These are phyloP conservation scores for Adelosebastes latens DNA, from an alignment of 2,797 vertebrate species.

Conservation along the genomic window DNA sequence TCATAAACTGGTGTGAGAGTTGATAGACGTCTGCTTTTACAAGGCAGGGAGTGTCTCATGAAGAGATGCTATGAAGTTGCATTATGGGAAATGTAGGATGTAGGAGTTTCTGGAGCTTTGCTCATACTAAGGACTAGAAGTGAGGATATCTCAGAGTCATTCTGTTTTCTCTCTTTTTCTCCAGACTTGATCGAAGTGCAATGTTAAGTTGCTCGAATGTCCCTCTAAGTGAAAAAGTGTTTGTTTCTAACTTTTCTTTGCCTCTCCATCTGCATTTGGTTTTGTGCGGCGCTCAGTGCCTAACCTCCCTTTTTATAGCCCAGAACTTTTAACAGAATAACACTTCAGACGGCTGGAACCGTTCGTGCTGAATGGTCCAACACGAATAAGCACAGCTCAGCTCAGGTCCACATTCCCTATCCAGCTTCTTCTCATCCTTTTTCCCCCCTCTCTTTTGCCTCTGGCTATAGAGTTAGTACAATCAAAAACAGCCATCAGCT, in stretches of 20 bases:
- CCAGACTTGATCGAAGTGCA: not conserved
- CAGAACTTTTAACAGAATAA: slow-evolving; percentile 31
- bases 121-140: not conserved
- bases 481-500: slow-evolving; percentile 47
- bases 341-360: slow-evolving; percentile 38
- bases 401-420: slow-evolving; percentile 14
- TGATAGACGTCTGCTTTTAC: not conserved
- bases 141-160: not conserved
- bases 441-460: slow-evolving; percentile 11
- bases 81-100: not conserved
- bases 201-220: not conserved
- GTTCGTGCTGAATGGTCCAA: not conserved
- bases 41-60: not conserved
- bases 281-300: not conserved
- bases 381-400: not conserved
- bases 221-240: not conserved
- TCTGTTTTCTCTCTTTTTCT: not conserved
- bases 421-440: slow-evolving; percentile 6
- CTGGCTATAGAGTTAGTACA: slow-evolving; percentile 13
- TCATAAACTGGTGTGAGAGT: not conserved
- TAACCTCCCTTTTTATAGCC: slow-evolving; percentile 18
- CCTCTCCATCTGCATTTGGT: slow-evolving; percentile 20
- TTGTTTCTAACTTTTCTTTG: not conserved
- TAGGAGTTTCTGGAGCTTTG: not conserved
- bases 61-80: not conserved